phyloP scores from a whole-genome alignment of 2,113 vertebrate species.

The Oncorhynchus clarkii region DNA sequence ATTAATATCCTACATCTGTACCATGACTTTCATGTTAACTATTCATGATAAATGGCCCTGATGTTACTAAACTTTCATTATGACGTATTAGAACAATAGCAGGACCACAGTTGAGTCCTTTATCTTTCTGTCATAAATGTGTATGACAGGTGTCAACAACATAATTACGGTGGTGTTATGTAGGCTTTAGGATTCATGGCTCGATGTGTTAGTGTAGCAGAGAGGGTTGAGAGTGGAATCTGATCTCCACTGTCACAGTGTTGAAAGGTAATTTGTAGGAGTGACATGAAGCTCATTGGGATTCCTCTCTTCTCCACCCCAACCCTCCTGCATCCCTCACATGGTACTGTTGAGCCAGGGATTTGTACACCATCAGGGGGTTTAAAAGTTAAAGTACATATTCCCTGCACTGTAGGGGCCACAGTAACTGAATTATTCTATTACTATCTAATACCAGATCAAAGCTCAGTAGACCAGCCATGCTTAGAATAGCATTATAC shows the following conservation, averaged over 20 bases:
- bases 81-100: background rate
- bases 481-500: constrained; percentile 22
- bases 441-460: constrained; percentile 19
- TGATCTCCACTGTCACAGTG: constrained; percentile 19
- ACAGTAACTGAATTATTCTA: constrained; percentile 7
- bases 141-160: constrained; percentile 41
- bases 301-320: constrained; percentile 23
- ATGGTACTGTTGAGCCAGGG: background rate
- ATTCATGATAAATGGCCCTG: background rate
- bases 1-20: no score
- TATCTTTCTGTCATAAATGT: constrained; percentile 13
- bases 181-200: background rate
- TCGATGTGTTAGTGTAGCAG: constrained; percentile 2
- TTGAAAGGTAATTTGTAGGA: constrained; percentile 21
- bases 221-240: constrained; percentile 15
- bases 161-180: constrained; percentile 46
- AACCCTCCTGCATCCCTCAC: constrained; percentile 20
- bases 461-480: constrained; percentile 30
- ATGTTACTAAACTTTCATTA: background rate
- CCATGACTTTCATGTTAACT: background rate
- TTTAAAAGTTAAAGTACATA: constrained; percentile 30
- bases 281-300: constrained; percentile 17
- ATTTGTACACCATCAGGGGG: constrained; percentile 41
- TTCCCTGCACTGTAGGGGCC: constrained; percentile 10
- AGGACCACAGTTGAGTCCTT: background rate